Conservation (phyloP, 2,113 vertebrate species). For the Scytalopus superciliaris region DNA sequence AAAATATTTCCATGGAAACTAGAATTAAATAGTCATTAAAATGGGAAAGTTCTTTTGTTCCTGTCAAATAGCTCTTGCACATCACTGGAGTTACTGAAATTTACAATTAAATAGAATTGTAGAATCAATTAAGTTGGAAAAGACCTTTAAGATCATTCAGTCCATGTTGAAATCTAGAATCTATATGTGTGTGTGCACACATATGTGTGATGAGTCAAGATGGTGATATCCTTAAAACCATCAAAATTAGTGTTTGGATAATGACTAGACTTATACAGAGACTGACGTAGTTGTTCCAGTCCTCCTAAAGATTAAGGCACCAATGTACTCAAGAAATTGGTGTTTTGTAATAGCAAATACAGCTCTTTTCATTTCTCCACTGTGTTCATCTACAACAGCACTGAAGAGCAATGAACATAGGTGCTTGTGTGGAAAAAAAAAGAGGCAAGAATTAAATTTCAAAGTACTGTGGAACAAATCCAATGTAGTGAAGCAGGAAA, state of each 20-base stretch:
- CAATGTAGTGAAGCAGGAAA: background rate
- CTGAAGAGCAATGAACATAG: background rate
- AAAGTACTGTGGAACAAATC: background rate
- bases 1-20: conserved; percentile 42
- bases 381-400: background rate
- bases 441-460: background rate
- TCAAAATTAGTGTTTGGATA: background rate
- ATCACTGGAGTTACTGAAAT: background rate
- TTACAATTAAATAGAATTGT: background rate
- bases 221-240: background rate
- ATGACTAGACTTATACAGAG: background rate
- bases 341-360: background rate
- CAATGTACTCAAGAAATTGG: background rate
- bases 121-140: background rate
- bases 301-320: background rate
- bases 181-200: background rate
- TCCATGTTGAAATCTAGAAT: background rate
- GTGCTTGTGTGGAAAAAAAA: background rate
- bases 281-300: background rate
- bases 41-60: background rate
- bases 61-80: background rate
- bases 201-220: background rate
- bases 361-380: background rate
- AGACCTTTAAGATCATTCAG: background rate
- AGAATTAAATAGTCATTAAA: conserved; percentile 18